Percentiles rank a stretch among this genome's conserved stretches.
Evolutionary conservation across 2,113 vertebrate species (phyloP).

Genomic region (Pelobates fuscus): DNA sequence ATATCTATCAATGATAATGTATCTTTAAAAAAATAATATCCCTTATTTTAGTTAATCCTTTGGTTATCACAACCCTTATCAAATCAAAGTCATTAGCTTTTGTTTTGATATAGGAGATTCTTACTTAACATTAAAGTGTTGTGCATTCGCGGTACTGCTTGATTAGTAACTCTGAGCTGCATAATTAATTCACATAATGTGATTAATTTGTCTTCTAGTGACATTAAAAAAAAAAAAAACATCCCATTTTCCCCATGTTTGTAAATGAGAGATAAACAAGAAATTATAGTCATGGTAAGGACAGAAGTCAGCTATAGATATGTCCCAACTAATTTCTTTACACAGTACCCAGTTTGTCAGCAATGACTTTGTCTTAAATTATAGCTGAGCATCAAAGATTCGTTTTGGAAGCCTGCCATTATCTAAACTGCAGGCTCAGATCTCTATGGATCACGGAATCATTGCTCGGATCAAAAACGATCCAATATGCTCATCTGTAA

Average conservation of each 20-base stretch:
- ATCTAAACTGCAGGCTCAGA: neutral
- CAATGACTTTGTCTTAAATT: neutral
- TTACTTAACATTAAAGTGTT: neutral
- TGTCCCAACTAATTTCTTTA: neutral
- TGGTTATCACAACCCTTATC: neutral
- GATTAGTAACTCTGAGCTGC: slow-evolving; percentile 25
- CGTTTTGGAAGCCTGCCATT: neutral
- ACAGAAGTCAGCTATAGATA: neutral
- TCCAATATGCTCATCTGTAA: no score
- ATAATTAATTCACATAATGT: slow-evolving; percentile 24
- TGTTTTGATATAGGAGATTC: neutral
- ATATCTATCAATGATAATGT: no score
- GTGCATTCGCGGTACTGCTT: slow-evolving; percentile 3
- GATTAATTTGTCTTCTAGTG: slow-evolving; percentile 33
- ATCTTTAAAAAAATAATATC: no score
- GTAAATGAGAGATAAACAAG: neutral
- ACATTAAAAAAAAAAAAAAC: slow-evolving; percentile 9
- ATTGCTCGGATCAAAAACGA: neutral
- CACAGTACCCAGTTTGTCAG: neutral
- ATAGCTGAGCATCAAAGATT: slow-evolving; percentile 1
- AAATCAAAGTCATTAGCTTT: neutral
- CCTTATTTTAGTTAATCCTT: neutral
- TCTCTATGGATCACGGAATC: neutral
- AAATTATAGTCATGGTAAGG: neutral
- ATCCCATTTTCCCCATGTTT: neutral